phyloP scores from a whole-genome alignment of 2,113 vertebrate genomes.

The Phycodurus eques region DNA sequence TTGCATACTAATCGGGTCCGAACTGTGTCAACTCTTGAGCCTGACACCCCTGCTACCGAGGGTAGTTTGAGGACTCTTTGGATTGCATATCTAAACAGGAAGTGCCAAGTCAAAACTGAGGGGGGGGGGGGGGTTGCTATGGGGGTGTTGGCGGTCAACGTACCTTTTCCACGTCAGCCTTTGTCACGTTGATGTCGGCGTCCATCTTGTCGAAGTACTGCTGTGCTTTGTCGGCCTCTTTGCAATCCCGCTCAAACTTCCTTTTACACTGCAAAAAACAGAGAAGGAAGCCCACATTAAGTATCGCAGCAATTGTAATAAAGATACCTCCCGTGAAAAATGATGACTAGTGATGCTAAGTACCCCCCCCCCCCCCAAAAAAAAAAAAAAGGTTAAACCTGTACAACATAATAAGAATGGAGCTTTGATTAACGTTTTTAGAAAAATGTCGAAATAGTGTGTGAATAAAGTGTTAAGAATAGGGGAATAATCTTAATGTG shows the following conservation, averaged over 20 bases:
- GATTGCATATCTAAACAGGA: slow-evolving; percentile 60
- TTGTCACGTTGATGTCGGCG: slow-evolving; percentile 96
- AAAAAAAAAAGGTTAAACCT: no score
- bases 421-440: no score
- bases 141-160: not conserved
- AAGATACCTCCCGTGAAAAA: not conserved
- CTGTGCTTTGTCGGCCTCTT: slow-evolving; percentile 91
- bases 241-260: slow-evolving; percentile 91
- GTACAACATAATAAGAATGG: no score
- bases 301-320: not conserved
- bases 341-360: not conserved
- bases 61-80: slow-evolving; percentile 39
- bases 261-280: slow-evolving; percentile 80
- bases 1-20: slow-evolving; percentile 68
- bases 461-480: no score
- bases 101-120: slow-evolving; percentile 19
- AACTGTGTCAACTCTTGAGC: slow-evolving; percentile 49
- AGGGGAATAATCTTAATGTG: no score
- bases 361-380: no score
- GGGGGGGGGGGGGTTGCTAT: no score
- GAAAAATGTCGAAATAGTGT: no score
- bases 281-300: not conserved
- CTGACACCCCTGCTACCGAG: slow-evolving; percentile 33
- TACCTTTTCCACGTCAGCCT: slow-evolving; percentile 98
- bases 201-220: slow-evolving; percentile 98